Evolutionary conservation across 2,888 invertebrate species (phyloP).

Genomic region (Dilophus febrilis): DNA sequence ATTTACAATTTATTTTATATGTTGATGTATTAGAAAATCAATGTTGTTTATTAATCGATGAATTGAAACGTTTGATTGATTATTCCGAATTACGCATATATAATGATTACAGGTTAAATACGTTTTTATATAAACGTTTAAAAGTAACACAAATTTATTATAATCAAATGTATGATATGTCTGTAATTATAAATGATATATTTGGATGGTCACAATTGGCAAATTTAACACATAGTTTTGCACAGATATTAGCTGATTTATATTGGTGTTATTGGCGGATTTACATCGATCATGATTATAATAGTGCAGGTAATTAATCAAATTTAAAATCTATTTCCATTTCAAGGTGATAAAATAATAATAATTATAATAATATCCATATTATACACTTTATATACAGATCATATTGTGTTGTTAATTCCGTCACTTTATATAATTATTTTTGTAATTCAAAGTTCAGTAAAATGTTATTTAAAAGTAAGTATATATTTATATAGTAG

Average conservation of each 20-base stretch:
- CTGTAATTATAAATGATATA: background rate
- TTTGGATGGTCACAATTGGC: background rate
- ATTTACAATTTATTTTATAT: background rate
- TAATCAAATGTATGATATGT: background rate
- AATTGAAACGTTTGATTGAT: background rate
- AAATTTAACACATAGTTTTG: background rate
- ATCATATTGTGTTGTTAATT: background rate
- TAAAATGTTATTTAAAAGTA: too few relatives aligned
- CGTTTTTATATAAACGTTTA: background rate
- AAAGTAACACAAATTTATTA: background rate
- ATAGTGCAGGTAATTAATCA: background rate
- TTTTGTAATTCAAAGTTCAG: background rate
- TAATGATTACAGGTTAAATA: too few relatives aligned
- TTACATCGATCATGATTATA: background rate
- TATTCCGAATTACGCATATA: too few relatives aligned
- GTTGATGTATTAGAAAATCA: background rate
- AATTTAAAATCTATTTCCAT: too few relatives aligned
- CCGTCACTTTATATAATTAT: background rate
- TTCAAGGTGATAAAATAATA: background rate
- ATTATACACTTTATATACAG: background rate
- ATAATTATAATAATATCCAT: background rate
- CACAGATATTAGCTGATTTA: background rate
- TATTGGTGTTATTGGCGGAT: background rate
- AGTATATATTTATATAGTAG: too few relatives aligned
- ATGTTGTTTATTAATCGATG: background rate